Evolutionary conservation across 1,140 invertebrate species (phyloP).

Genomic region (Hyposmocoma kahamanoa): DNA sequence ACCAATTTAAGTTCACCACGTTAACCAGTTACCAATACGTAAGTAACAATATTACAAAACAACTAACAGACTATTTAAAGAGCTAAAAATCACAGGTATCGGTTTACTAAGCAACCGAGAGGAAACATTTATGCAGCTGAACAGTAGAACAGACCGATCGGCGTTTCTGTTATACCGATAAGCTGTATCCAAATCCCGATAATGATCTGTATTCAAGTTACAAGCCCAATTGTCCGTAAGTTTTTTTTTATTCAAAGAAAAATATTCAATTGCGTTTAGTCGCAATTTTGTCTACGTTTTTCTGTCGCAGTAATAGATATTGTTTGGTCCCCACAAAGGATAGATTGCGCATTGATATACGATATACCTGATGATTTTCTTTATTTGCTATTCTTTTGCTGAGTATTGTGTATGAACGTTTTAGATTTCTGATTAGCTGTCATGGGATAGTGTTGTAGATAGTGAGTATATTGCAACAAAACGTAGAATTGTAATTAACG

Average conservation of each 20-base stretch:
- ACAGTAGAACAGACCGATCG: slow-evolving; percentile 40
- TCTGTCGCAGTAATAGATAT: slow-evolving; percentile 53
- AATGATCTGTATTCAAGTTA: slow-evolving; percentile 68
- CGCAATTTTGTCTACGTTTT: slow-evolving; percentile 45
- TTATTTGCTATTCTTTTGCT: slow-evolving; percentile 24
- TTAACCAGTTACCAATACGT: too few species aligned
- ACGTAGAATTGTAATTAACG: too few species aligned
- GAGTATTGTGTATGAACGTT: slow-evolving; percentile 36
- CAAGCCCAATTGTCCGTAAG: slow-evolving; percentile 48
- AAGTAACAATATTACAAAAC: too few species aligned
- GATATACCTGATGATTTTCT: slow-evolving; percentile 64
- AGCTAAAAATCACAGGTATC: too few species aligned
- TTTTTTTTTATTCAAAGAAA: slow-evolving; percentile 42
- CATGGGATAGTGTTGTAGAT: too few species aligned
- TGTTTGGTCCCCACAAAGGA: slow-evolving; percentile 45
- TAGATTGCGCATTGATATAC: slow-evolving; percentile 61
- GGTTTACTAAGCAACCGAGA: slow-evolving; percentile 32
- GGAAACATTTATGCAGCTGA: slow-evolving; percentile 41
- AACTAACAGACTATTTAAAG: too few species aligned
- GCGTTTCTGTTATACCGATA: slow-evolving; percentile 47
- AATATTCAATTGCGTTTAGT: slow-evolving; percentile 62
- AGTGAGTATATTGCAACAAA: too few species aligned
- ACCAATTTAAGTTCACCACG: too few species aligned
- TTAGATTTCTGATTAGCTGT: slow-evolving; percentile 44
- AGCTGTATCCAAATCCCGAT: slow-evolving; percentile 45